phyloP scores from a whole-genome alignment of 53 echinoderm and acorn worm genomes.

The Luidia sarsii region DNA sequence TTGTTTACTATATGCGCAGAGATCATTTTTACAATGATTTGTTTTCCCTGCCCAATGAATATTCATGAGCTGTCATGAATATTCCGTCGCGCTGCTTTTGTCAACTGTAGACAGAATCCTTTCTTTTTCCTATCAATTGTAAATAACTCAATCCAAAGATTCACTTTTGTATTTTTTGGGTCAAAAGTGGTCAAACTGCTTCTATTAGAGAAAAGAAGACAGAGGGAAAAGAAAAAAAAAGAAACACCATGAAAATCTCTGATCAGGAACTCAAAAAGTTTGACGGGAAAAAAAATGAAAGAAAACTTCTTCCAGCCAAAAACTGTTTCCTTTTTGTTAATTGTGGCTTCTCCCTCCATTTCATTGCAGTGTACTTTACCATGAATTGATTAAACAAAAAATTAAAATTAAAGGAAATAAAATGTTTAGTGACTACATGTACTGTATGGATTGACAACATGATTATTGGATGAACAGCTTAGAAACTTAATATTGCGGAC shows the following conservation, averaged over 20 bases:
- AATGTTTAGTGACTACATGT: conserved; percentile 42
- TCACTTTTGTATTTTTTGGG: conserved; percentile 56
- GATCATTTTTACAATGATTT: too few relatives aligned
- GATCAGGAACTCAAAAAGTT: neutral
- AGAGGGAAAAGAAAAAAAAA: neutral
- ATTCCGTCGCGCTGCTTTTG: conserved; percentile 41
- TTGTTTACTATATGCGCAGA: too few relatives aligned
- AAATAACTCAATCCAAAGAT: conserved; percentile 52
- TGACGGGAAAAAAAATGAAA: neutral
- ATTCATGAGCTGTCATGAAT: conserved; percentile 9
- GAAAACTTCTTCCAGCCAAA: conserved; percentile 10
- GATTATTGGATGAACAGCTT: neutral
- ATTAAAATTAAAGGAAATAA: conserved; percentile 12
- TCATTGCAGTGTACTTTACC: conserved; percentile 42
- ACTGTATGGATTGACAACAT: conserved; percentile 9
- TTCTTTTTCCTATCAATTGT: conserved; percentile 38
- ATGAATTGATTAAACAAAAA: neutral
- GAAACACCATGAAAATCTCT: too few relatives aligned
- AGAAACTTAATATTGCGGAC: neutral
- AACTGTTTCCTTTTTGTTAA: neutral
- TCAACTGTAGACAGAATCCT: conserved; percentile 21
- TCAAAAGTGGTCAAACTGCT: conserved; percentile 42
- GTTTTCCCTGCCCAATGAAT: neutral
- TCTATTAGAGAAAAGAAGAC: neutral
- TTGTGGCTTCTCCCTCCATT: neutral